Percentiles rank a stretch among this genome's conserved stretches.
Conservation (phyloP, 1,140 invertebrate species). For the Hyphantria cunea region DNA sequence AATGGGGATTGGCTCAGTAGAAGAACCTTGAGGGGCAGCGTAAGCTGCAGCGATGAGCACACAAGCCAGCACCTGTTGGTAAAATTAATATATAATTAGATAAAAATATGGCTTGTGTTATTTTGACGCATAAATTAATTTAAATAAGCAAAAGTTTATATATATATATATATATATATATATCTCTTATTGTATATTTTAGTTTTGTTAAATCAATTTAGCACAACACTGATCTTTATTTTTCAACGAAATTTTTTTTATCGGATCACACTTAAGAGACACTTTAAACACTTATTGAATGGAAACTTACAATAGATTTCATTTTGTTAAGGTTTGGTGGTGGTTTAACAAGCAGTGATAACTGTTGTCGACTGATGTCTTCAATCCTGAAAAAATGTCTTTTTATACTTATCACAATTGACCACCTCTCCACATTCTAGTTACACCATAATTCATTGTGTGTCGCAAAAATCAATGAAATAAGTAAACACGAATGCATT, state of each 20-base stretch:
- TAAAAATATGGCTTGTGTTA: neutral
- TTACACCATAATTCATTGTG: constrained; percentile 63
- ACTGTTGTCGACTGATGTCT: constrained; percentile 63
- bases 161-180: too few relatives aligned
- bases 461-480: constrained; percentile 78
- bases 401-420: constrained; percentile 67
- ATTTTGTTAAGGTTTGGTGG: constrained; percentile 53
- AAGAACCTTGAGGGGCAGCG: constrained; percentile 54
- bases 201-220: too few relatives aligned
- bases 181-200: too few relatives aligned
- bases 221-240: neutral
- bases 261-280: too few relatives aligned
- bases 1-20: constrained; percentile 67
- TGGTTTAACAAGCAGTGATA: constrained; percentile 43
- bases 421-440: constrained; percentile 65
- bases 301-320: constrained; percentile 73
- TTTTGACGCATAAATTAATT: neutral
- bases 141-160: neutral
- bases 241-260: neutral
- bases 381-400: constrained; percentile 65
- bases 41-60: constrained; percentile 57
- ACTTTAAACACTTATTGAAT: neutral
- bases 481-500: constrained; percentile 78
- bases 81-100: constrained; percentile 20
- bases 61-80: constrained; percentile 58